phyloP scores from a whole-genome alignment of 2,113 vertebrate species.

The Nanger granti region DNA sequence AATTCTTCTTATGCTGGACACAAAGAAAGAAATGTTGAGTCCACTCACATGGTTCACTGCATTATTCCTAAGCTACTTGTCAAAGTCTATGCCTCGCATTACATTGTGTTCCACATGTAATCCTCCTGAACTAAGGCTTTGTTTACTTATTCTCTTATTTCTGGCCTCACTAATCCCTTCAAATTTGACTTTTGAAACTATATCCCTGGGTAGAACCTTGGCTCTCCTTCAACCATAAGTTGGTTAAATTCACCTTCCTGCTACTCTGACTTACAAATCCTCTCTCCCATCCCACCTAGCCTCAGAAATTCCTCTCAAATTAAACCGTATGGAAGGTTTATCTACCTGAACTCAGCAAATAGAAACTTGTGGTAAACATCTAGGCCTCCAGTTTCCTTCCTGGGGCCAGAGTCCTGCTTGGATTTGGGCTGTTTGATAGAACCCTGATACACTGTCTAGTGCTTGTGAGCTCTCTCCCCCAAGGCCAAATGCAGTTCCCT shows the following conservation, averaged over 20 bases:
- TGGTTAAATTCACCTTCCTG: constrained; percentile 1
- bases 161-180: not conserved
- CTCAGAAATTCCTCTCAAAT: not conserved
- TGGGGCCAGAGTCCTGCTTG: not conserved
- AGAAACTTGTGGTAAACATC: not conserved
- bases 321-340: not conserved
- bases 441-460: not conserved
- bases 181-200: constrained; percentile 8
- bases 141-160: not conserved
- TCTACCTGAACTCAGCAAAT: not conserved
- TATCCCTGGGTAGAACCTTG: not conserved
- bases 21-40: not conserved
- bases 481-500: not conserved
- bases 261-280: not conserved
- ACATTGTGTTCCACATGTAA: not conserved
- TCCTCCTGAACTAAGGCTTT: not conserved
- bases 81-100: not conserved
- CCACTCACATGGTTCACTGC: not conserved
- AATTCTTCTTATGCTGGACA: not conserved
- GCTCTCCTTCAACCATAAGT: not conserved
- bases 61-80: not conserved
- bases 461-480: not conserved
- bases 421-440: not conserved
- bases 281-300: not conserved
- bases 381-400: not conserved